Percentiles rank a stretch among this genome's conserved stretches.
phyloP scores from a whole-genome alignment of 2,797 vertebrate species.

The Chloroceryle amazona region DNA sequence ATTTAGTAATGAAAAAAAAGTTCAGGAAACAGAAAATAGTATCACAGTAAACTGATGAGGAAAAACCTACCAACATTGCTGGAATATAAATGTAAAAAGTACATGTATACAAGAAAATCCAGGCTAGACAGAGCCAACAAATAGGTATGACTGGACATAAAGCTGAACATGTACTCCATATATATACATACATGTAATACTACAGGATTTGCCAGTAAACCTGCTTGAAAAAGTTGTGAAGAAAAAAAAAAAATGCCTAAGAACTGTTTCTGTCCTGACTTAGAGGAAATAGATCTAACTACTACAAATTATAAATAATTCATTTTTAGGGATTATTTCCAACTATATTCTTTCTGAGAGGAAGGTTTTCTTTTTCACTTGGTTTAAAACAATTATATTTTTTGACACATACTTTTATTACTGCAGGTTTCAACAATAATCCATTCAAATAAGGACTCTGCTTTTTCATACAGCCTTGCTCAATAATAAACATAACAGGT shows the following conservation, averaged over 20 bases:
- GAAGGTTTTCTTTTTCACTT: not conserved
- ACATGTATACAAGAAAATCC: not conserved
- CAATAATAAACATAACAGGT: not conserved
- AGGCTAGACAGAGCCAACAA: not conserved
- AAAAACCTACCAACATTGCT: not conserved
- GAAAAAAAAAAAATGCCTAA: not conserved
- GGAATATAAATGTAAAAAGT: not conserved
- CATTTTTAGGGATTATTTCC: not conserved
- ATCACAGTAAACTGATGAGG: not conserved
- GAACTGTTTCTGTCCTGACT: not conserved
- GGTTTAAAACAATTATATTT: not conserved
- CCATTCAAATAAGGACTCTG: not conserved
- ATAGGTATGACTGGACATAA: not conserved
- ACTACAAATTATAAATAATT: not conserved
- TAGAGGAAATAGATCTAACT: not conserved
- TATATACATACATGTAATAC: not conserved
- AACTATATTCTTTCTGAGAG: not conserved
- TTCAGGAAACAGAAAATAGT: not conserved
- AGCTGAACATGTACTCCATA: not conserved
- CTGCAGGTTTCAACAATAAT: not conserved
- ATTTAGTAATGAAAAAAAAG: not conserved
- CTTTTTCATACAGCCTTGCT: not conserved
- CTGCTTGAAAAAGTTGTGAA: not conserved
- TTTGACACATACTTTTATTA: not conserved
- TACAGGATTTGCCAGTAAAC: not conserved